These are phyloP conservation scores for Xestia c-nigrum DNA, from an alignment of 2,888 invertebrate species.

Conservation along the genomic window DNA sequence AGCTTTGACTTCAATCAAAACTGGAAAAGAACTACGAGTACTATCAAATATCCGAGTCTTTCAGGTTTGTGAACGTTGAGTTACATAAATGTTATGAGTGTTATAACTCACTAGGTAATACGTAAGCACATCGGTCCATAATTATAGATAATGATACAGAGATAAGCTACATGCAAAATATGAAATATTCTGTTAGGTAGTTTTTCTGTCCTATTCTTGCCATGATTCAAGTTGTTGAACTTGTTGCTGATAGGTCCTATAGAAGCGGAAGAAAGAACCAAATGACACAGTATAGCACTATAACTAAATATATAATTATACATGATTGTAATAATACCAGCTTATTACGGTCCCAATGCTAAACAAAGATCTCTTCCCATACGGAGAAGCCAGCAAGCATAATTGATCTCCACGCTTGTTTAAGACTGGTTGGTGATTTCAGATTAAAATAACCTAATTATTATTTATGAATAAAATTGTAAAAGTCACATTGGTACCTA, in stretches of 20 bases:
- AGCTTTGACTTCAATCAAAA: no score
- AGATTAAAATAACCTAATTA: neutral
- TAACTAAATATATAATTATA: neutral
- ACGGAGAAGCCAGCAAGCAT: neutral
- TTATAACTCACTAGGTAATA: no score
- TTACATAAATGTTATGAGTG: no score
- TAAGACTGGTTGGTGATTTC: neutral
- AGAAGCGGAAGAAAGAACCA: neutral
- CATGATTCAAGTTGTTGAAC: constrained; percentile 5
- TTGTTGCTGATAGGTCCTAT: neutral
- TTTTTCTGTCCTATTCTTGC: neutral
- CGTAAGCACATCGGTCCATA: no score
- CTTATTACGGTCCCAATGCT: neutral
- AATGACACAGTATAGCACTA: neutral
- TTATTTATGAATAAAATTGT: neutral
- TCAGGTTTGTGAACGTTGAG: no score
- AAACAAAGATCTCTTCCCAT: neutral
- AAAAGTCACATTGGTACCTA: neutral
- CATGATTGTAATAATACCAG: no score
- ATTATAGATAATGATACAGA: no score
- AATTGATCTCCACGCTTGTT: neutral
- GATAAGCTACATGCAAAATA: neutral
- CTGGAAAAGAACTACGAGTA: no score
- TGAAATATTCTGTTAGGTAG: neutral
- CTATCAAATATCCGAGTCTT: no score